Base-by-base conservation (phyloP, 1,140 invertebrate species). In the Holotrichia oblita region DNA sequence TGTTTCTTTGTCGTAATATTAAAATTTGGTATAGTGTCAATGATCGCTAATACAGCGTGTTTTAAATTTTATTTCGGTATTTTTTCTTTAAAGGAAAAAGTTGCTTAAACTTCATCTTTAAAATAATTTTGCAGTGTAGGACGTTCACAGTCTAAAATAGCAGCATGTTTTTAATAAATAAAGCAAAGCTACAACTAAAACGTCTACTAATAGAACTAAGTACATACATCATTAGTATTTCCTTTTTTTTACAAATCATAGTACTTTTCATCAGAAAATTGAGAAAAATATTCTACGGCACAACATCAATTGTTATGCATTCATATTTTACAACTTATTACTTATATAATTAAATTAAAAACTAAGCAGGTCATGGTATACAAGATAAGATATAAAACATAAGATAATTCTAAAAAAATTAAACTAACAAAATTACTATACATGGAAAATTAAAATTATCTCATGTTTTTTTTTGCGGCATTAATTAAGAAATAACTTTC, bases 231-330 rank as follows among this genome's bases (percentile, higher is more conserved):
- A n/a, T n/a, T n/a, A n/a, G n/a, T n/a, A n/a, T n/a, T n/a, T n/a
- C n/a, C n/a, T n/a, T 69, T 22, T 69, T 69, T 34, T 27, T 34
- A 69, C 20, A 69, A 69, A 69, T 10, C 27, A 69, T 69, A 27
- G 61, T 69, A 69, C 61, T 27, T 69, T 69, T 34, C 61, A 69
- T 69, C 61, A 69, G 61, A 34, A 69, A 69, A 69, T 69, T 22
- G 61, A 69, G 61, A 27, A 48, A 69, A 69, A 27, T 69, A 69
- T 69, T 27, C 10, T 69, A 69, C 61, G 24, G 22, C 48, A 55
- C 17, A 55, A 34, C 9, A 69, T 22, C 27, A 34, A 22, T 22
- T 2, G 59, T n/a, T 64, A 64, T 64, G 9, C 2, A 9, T 22
- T 40, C 14, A 2, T 73, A 14, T 40, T 74, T 74, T 74, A 74